Conservation (phyloP, 1,140 invertebrate species). For the Drosophila novamexicana region DNA sequence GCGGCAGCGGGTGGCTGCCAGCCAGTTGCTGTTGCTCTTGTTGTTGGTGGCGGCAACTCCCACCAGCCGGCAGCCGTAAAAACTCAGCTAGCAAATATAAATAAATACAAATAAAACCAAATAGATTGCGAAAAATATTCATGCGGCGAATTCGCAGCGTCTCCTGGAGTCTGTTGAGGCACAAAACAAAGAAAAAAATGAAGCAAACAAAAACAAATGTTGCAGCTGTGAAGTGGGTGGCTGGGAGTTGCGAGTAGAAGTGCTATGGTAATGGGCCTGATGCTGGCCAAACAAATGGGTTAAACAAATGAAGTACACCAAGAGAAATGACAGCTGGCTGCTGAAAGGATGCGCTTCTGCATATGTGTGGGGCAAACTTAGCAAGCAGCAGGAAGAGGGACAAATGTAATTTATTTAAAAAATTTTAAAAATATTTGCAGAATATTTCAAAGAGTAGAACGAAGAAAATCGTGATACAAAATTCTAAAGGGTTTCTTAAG, state of each 20-base stretch:
- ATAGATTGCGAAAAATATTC: constrained; percentile 66
- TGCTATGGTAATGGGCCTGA: constrained; percentile 26
- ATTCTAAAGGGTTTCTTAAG: too few species aligned
- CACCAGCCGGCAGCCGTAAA: constrained; percentile 52
- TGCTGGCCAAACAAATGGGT: constrained; percentile 40
- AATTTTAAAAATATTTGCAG: too few species aligned
- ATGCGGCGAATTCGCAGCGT: constrained; percentile 47
- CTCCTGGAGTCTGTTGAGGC: constrained; percentile 50
- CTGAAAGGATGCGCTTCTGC: neutral
- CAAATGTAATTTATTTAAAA: too few species aligned
- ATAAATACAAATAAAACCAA: constrained; percentile 69
- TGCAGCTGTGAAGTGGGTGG: constrained; percentile 32
- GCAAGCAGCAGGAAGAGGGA: neutral
- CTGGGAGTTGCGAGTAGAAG: neutral
- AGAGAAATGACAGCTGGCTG: constrained; percentile 21
- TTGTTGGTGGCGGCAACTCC: neutral
- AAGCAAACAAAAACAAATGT: constrained; percentile 45
- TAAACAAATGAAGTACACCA: constrained; percentile 53
- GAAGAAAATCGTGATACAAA: too few species aligned
- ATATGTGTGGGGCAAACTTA: neutral
- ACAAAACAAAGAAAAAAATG: constrained; percentile 33
- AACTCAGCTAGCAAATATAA: constrained; percentile 63
- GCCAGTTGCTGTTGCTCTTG: neutral
- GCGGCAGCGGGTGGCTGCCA: constrained; percentile 3
- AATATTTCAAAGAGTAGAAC: too few species aligned